phyloP scores from a whole-genome alignment of 1,140 invertebrate species.

The Euwallacea fornicatus region DNA sequence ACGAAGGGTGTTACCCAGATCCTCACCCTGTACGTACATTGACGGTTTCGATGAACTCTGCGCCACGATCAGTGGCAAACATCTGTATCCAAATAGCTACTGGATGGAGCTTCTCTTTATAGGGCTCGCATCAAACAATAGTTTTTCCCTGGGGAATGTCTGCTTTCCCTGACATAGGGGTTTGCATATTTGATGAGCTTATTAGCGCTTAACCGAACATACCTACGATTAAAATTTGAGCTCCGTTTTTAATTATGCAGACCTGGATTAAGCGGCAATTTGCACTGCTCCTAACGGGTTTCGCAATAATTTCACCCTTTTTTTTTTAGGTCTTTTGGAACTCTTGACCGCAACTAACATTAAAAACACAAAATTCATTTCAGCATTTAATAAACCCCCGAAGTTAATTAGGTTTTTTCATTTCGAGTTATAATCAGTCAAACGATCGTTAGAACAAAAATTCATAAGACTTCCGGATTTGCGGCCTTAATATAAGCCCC shows the following conservation, averaged over 20 bases:
- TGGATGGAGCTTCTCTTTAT: too few species aligned
- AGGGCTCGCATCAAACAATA: too few species aligned
- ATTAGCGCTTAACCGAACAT: slow-evolving; percentile 7
- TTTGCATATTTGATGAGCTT: slow-evolving; percentile 1
- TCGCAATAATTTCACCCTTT: too few species aligned
- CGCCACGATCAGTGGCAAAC: too few species aligned
- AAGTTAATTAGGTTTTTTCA: slow-evolving; percentile 1
- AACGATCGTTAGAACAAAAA: slow-evolving; percentile 8
- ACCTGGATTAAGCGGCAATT: slow-evolving; percentile 1
- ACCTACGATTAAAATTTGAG: slow-evolving; percentile 9
- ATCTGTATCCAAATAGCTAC: too few species aligned
- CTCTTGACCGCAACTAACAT: too few species aligned
- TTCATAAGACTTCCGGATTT: slow-evolving; percentile 10
- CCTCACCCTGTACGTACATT: too few species aligned
- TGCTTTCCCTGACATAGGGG: too few species aligned
- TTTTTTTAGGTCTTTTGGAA: too few species aligned
- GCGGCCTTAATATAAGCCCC: neutral
- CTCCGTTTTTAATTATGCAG: slow-evolving; percentile 4
- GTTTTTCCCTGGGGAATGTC: too few species aligned
- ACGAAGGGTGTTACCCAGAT: too few species aligned
- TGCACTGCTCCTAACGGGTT: neutral
- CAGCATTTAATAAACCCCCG: neutral
- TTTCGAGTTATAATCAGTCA: slow-evolving; percentile 1
- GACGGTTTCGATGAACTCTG: too few species aligned
- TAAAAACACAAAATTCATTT: neutral